Percentiles rank a stretch among this genome's conserved stretches.
Evolutionary conservation across 2,888 invertebrate species (phyloP).

Genomic region (Mesorhabditis belari): DNA sequence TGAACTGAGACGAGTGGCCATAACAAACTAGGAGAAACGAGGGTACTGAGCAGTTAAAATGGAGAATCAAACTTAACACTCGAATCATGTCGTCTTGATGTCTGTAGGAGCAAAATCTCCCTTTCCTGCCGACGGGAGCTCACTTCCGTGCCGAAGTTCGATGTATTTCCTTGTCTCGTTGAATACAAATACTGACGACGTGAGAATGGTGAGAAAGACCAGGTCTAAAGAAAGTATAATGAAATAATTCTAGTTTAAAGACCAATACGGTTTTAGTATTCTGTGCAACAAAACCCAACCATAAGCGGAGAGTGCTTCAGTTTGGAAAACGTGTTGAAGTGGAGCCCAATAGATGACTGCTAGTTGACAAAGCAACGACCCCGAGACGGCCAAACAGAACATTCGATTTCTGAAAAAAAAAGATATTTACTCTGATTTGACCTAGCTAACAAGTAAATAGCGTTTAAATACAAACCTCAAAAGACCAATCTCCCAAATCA

Average conservation of each 20-base stretch:
- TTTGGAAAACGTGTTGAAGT: constrained; percentile 89
- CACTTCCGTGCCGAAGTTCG: constrained; percentile 14
- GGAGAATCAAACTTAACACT: constrained; percentile 1
- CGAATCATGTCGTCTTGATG: neutral
- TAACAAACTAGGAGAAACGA: neutral
- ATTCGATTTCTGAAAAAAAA: constrained; percentile 64
- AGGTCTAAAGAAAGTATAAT: constrained; percentile 67
- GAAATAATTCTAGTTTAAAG: neutral
- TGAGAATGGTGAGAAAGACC: constrained; percentile 77
- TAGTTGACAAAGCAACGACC: constrained; percentile 89
- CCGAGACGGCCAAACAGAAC: constrained; percentile 85
- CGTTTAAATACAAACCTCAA: constrained; percentile 16
- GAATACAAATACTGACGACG: constrained; percentile 76
- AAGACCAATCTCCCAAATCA: constrained; percentile 50
- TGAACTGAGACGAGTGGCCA: too few species aligned
- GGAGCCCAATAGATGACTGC: constrained; percentile 93
- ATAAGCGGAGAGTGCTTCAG: constrained; percentile 80
- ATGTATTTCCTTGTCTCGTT: constrained; percentile 46
- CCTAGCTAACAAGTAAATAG: too few species aligned
- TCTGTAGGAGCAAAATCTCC: neutral
- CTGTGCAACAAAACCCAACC: constrained; percentile 61
- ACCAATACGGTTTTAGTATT: neutral
- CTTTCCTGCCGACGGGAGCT: neutral
- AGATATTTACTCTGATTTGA: too few species aligned
- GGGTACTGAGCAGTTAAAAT: neutral